phyloP scores from a whole-genome alignment of 1,140 invertebrate species.

The Eumeta japonica region DNA sequence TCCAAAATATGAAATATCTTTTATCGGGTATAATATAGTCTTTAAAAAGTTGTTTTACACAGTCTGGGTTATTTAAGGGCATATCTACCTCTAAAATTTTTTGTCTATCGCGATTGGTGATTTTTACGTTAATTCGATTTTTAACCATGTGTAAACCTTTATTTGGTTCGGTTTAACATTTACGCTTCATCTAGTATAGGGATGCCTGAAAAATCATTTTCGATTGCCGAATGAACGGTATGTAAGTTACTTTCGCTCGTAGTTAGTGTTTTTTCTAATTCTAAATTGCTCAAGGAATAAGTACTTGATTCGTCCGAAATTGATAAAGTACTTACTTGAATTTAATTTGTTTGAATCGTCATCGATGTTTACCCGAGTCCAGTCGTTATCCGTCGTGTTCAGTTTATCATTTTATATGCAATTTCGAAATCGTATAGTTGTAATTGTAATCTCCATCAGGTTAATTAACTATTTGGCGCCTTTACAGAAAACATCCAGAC shows the following conservation, averaged over 20 bases:
- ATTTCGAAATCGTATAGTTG: slow-evolving; percentile 1
- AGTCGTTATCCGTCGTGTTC: not conserved
- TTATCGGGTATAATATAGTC: not conserved
- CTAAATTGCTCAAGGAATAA: slow-evolving; percentile 3
- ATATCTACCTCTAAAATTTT: slow-evolving; percentile 10
- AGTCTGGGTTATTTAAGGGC: not conserved
- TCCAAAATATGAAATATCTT: not conserved
- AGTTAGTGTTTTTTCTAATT: slow-evolving; percentile 10
- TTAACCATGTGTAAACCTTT: slow-evolving; percentile 11
- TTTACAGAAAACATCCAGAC: slow-evolving; percentile 8
- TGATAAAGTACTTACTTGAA: too few species aligned
- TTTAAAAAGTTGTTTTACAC: slow-evolving; percentile 1
- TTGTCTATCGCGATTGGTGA: slow-evolving; percentile 12
- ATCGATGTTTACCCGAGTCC: not conserved
- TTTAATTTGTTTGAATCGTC: not conserved
- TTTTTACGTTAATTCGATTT: slow-evolving; percentile 12
- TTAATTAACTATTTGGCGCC: slow-evolving; percentile 14
- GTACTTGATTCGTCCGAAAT: not conserved
- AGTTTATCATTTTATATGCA: slow-evolving; percentile 7
- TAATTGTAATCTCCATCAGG: slow-evolving; percentile 10
- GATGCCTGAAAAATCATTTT: slow-evolving; percentile 11
- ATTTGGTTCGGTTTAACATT: slow-evolving; percentile 18
- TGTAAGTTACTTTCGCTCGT: too few species aligned
- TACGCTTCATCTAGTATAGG: slow-evolving; percentile 16
- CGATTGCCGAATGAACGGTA: slow-evolving; percentile 13